Base-by-base conservation (phyloP, 1,140 invertebrate genomes). In the Portunus trituberculatus region DNA sequence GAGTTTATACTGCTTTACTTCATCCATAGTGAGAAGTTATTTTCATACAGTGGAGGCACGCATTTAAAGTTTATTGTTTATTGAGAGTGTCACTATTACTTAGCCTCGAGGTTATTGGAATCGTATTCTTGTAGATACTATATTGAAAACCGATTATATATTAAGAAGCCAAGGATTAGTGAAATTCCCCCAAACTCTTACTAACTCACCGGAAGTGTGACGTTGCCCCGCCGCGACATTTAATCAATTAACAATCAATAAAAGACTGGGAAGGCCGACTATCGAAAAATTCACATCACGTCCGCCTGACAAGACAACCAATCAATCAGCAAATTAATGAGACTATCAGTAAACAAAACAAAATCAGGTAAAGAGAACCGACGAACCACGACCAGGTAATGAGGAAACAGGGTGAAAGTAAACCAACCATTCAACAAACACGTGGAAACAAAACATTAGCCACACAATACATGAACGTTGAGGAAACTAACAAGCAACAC, bases 61-160 rank as follows among this genome's bases (percentile, higher is more conserved):
- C 67, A 76, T 76, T n/a, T 76, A n/a, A 76, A 76, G 25, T 25
- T n/a, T 76, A 76, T 76, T 76, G 67, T 76, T 76, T 76, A 76
- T 76, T n/a, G 67, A 76, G 67, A 76, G n/a, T n/a, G 67, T 76
- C 67, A 8, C 67, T 76, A n/a, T 76, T 76, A 76, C n/a, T 76
- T 76, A n/a, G 67, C 67, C 67, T 76, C 6, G 67, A 76, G 67
- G 67, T 76, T 76, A 76, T 76, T 76, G 67, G 67, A 76, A 76
- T 76, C 67, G 67, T 76, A 76, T 76, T 7, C 67, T 76, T n/a
- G n/a, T 25, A 76, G 67, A 76, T 76, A 76, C n/a, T 7, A n/a
- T 76, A 76, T 76, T 76, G 67, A 76, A 76, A 76, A 20, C 20
- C 67, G 67, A n/a, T 76, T 76, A n/a, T n/a, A 76, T 76, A 76